Evolutionary conservation across 2,888 invertebrate genomes (phyloP).

Genomic region (Prosapia bicincta): DNA sequence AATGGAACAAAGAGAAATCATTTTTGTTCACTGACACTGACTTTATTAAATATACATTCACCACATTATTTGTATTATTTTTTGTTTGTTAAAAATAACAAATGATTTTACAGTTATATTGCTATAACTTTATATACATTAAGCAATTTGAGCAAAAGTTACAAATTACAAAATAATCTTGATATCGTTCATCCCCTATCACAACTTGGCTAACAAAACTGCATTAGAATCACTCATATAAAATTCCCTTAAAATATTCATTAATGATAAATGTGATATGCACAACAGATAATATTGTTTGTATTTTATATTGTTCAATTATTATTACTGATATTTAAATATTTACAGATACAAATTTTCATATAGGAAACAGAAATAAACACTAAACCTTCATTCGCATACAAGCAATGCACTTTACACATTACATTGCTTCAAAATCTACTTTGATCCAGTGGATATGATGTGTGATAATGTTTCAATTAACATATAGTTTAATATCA

Average conservation of each 20-base stretch:
- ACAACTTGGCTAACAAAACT: not conserved
- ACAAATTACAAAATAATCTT: slow-evolving; percentile 9
- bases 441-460: not conserved
- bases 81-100: slow-evolving; percentile 11
- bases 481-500: not conserved
- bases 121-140: slow-evolving; percentile 26
- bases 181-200: not conserved
- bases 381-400: not conserved
- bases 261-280: not conserved
- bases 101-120: slow-evolving; percentile 20
- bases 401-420: not conserved
- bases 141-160: slow-evolving; percentile 25
- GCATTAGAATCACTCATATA: not conserved
- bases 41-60: slow-evolving; percentile 10
- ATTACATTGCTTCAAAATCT: not conserved
- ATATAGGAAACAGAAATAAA: not conserved
- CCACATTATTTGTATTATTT: not conserved
- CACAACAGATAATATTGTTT: not conserved
- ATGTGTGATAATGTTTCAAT: not conserved
- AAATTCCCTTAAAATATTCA: not conserved
- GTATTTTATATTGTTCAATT: not conserved
- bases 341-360: not conserved
- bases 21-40: slow-evolving; percentile 6
- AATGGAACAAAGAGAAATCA: no score
- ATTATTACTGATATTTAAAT: not conserved